Evolutionary conservation across 2,113 vertebrate species (phyloP).

Genomic region (Rousettus leschenaultii): DNA sequence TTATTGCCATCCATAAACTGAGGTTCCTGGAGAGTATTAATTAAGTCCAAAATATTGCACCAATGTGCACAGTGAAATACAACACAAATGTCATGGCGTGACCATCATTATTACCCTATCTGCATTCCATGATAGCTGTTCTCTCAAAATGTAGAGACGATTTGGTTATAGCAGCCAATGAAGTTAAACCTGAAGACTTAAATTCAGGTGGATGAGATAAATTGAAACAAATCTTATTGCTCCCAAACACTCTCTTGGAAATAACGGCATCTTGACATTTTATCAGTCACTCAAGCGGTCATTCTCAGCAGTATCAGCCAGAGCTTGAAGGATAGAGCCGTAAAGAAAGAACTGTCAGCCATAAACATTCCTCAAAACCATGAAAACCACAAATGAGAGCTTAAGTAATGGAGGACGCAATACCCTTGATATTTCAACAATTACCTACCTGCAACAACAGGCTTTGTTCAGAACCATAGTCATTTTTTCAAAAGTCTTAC

Average conservation of each 20-base stretch:
- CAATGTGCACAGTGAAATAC: slow-evolving; percentile 75
- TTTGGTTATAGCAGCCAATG: slow-evolving; percentile 68
- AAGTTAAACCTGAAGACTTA: slow-evolving; percentile 81
- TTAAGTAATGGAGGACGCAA: slow-evolving; percentile 88
- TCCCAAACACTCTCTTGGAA: slow-evolving; percentile 86
- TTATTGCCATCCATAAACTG: slow-evolving; percentile 81
- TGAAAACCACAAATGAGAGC: slow-evolving; percentile 89
- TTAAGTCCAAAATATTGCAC: slow-evolving; percentile 84
- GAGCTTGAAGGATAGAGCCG: slow-evolving; percentile 88
- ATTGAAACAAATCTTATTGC: slow-evolving; percentile 86
- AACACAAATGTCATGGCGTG: slow-evolving; percentile 42
- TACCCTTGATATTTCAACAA: slow-evolving; percentile 90
- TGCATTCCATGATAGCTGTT: slow-evolving; percentile 62
- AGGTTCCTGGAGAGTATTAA: slow-evolving; percentile 84
- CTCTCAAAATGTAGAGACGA: slow-evolving; percentile 52
- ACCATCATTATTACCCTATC: slow-evolving; percentile 67
- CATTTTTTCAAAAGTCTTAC: slow-evolving; percentile 82
- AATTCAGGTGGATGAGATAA: slow-evolving; percentile 85
- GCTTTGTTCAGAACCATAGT: slow-evolving; percentile 78
- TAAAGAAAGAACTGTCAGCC: slow-evolving; percentile 89
- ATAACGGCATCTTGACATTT: slow-evolving; percentile 90
- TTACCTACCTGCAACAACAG: slow-evolving; percentile 85
- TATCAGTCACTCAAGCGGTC: slow-evolving; percentile 89
- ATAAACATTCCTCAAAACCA: slow-evolving; percentile 90
- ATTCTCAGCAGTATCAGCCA: slow-evolving; percentile 84